Conservation (phyloP, 2,888 invertebrate species). For the Agrotis segetum region DNA sequence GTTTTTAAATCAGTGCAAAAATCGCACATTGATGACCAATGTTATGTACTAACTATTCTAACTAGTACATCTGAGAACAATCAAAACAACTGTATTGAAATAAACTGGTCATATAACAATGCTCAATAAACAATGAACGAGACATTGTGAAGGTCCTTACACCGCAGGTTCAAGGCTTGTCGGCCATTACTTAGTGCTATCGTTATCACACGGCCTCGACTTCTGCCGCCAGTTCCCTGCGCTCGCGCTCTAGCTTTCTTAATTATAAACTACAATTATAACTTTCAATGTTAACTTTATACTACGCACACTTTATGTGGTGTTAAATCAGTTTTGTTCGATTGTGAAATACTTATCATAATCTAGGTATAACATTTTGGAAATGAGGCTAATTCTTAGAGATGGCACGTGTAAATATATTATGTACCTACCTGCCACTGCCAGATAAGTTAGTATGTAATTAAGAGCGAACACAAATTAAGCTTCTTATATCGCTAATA, state of each 20-base stretch:
- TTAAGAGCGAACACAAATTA: constrained; percentile 6
- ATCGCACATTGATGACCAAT: constrained; percentile 8
- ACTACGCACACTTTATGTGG: not conserved
- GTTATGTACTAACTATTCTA: constrained; percentile 38
- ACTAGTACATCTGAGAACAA: constrained; percentile 58
- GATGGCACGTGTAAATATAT: constrained; percentile 3
- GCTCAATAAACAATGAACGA: constrained; percentile 77
- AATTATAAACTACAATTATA: constrained; percentile 28
- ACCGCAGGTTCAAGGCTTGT: constrained; percentile 85
- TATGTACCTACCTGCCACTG: not conserved
- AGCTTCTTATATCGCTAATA: constrained; percentile 16
- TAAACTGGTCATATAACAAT: constrained; percentile 63
- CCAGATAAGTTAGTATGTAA: not conserved
- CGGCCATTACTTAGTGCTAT: constrained; percentile 80
- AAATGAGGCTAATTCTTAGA: not conserved
- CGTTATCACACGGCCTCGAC: constrained; percentile 75
- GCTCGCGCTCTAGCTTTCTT: constrained; percentile 61
- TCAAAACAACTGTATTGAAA: constrained; percentile 64
- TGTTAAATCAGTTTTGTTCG: not conserved
- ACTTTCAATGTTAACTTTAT: constrained; percentile 20
- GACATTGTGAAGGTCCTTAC: constrained; percentile 81
- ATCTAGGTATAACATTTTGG: not conserved
- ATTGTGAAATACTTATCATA: not conserved
- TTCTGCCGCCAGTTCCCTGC: constrained; percentile 66
- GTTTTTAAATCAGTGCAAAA: constrained; percentile 24